Evolutionary conservation across 2,113 vertebrate species (phyloP), one percentile per base, ranked within the genome.

Genomic region (Empidonax alnorum): DNA sequence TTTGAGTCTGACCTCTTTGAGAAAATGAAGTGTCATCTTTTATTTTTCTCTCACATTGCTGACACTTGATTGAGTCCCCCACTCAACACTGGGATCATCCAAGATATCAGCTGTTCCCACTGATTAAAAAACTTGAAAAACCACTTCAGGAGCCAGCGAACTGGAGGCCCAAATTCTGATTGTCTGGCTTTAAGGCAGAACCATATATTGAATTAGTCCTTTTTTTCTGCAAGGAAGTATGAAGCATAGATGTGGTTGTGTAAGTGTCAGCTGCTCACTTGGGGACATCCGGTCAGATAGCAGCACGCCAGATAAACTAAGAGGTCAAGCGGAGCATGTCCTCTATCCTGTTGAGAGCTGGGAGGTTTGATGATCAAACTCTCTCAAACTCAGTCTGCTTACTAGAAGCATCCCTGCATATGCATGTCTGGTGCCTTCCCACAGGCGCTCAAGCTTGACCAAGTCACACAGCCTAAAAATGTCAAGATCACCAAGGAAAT

Each of bases 381-480:
- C 3, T 27, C 67, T 77, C 55, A 88, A 74, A 84, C 77, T 56
- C 50, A 85, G n/a, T 24, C 58, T 62, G 8, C 41, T 65, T 75
- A 52, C 31, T 42, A 42, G 69, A 87, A 61, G 33, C 47, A 81
- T 23, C 80, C 78, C 73, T 78, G 61, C 76, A 87, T 65, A 79
- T 33, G 41, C 44, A 74, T 53, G n/a, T 27, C 61, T 90, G 44
- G n/a, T 78, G 76, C 39, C 47, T 90, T 75, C 18, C 52, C 90
- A 84, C 16, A 77, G 76, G 49, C 31, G 0, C 62, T 80, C 52
- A 84, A 84, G 88, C 76, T 75, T 78, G 79, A 94, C 72, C 33
- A 90, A 93, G 73, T 68, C 42, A 2, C 62, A 78, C 47, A 87
- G 63, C 33, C 61, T 90, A 88, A 89, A 95, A 94, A 89, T 30